phyloP scores from a whole-genome alignment of 2,888 invertebrate genomes.

The Aleiodes testaceus region DNA sequence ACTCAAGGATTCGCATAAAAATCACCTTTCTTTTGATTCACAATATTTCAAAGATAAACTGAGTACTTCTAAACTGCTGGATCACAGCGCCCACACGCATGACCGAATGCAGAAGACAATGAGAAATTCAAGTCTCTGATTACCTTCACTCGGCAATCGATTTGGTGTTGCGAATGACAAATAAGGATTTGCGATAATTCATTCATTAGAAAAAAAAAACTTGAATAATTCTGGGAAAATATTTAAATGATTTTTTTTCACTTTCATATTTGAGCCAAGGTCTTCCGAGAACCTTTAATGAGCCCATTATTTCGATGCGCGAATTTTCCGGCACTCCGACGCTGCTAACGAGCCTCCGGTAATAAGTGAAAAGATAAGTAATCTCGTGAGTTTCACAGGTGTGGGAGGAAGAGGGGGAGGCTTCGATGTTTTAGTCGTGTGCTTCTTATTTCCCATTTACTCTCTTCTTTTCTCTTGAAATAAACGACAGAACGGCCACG shows the following conservation, averaged over 20 bases:
- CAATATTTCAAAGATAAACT: not conserved
- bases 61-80: conserved; percentile 9
- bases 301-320: conserved; percentile 36
- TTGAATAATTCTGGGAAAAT: too few species aligned
- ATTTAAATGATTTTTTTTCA: not conserved
- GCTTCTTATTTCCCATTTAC: not conserved
- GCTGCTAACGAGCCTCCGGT: conserved; percentile 45
- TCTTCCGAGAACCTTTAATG: conserved; percentile 21
- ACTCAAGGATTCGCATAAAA: conserved; percentile 11
- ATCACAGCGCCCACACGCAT: conserved; percentile 7
- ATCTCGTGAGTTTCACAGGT: conserved; percentile 11
- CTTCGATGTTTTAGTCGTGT: not conserved
- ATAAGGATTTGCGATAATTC: not conserved
- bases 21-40: conserved; percentile 27
- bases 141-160: conserved; percentile 1
- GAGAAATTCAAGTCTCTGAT: not conserved
- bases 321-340: conserved; percentile 41
- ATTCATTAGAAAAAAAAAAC: not conserved
- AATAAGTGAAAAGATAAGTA: conserved; percentile 32
- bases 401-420: conserved; percentile 7
- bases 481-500: conserved; percentile 51
- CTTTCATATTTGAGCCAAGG: conserved; percentile 30
- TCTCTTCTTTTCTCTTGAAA: not conserved
- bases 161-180: not conserved
- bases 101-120: not conserved